Evolutionary conservation across 2,113 vertebrate species (phyloP), one percentile per base, ranked within the genome.

Genomic region (Boulengeromyrus knoepffleri): DNA sequence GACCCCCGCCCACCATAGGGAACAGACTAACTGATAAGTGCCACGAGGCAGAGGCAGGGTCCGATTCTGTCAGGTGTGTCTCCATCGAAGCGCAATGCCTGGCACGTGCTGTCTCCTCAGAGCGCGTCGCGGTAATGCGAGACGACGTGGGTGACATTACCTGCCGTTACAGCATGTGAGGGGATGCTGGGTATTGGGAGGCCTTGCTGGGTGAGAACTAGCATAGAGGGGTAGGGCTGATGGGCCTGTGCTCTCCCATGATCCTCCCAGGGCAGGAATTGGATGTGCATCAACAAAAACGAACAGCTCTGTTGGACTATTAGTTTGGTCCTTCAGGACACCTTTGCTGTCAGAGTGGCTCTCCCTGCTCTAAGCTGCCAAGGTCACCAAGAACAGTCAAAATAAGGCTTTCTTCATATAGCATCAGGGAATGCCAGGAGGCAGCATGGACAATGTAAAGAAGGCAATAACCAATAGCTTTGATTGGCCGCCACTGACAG

Each of bases 81-180:
- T 96, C 95, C 96, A 96, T 92, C 91, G 94, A 94, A 96, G 96
- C 94, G 94, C 95, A 93, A 93, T 89, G 89, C 77, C 15, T n/a
- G 77, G 95, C 94, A 92, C 93, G 93, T 91, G 91, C 96, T 93
- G 93, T 95, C 95, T 92, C 95, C 96, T 97, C 96, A 95, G 95
- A 92, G 93, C 94, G 94, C 92, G 42, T 36, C 93, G 94, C 95
- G 94, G 94, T 98, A 97, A 98, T 97, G 92, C 49, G 93, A 97
- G 93, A 93, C 94, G 97, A 98, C 97, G 93, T 93, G 95, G 93
- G 95, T 97, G 97, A 97, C 97, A 97, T 97, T 98, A 97, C 96
- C 97, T 96, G 96, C 96, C 94, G 92, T 94, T 8, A 10, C 62
- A 27, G 62, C 62, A 70, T 93, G 95, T 93, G 93, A 94, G 95